Base-by-base conservation (phyloP, 2,888 invertebrate species). In the Unio delphinus region DNA sequence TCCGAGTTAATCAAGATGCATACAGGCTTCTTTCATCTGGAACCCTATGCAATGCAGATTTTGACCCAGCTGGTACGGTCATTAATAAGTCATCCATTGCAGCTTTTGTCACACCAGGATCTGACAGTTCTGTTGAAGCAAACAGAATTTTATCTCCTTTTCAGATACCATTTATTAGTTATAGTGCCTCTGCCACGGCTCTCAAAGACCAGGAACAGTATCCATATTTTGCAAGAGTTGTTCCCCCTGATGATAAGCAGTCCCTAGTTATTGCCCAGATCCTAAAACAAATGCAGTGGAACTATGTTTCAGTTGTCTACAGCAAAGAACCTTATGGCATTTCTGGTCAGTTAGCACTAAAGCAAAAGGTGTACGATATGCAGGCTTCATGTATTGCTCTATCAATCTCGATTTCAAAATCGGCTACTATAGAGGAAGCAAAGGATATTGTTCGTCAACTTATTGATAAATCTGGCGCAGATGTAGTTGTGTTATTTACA, bases 141-240 rank as follows among this genome's bases (percentile, higher is more conserved):
- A 83, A 89, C 4, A 81, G 91, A 68, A 89, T 92, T 73, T 87
- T 92, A 56, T 86, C 91, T 28, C 87, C 92, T 8, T 91, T 92
- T 80, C 86, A 90, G 67, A 90, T 92, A 45, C 92, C 92, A 5
- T 92, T 92, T 83, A 78, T 90, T n/a, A 84, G 84, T 56, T 77
- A 80, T 8, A 74, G 78, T 55, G 85, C 87, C 0, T 76, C 80
- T 7, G 81, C 83, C 3, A 62, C 73, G 1, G 57, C 69, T 4
- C 72, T 88, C 18, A 82, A 81, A 58, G 74, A 84, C 63, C 67
- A 73, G 17, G 72, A 66, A 20, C 65, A 63, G n/a, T 84, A 81
- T 67, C 78, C 81, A 8, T 83, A 84, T 73, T 81, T 88, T 60
- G 80, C 86, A 1, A 75, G 87, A 15, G 85, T 86, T 7, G 81